phyloP scores from a whole-genome alignment of 1,140 invertebrate genomes.

The Venturia canescens region DNA sequence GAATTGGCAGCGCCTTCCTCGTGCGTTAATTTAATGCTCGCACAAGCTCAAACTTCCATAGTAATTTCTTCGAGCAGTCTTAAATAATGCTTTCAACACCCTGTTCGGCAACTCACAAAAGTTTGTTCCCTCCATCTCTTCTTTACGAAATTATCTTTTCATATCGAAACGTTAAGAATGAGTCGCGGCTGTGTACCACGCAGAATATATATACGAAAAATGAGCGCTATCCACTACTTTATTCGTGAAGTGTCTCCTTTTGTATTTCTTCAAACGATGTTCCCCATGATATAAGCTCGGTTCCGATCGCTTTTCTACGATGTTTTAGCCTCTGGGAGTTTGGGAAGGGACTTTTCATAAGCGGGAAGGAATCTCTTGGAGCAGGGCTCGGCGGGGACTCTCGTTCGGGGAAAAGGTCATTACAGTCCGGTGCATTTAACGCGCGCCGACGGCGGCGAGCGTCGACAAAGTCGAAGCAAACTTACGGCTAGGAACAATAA shows the following conservation, averaged over 20 bases:
- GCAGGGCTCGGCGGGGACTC: too few species aligned
- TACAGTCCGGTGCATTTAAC: too few species aligned
- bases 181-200: neutral
- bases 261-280: neutral
- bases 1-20: neutral
- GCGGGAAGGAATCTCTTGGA: too few species aligned
- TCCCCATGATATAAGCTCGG: slow-evolving; percentile 3
- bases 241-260: neutral
- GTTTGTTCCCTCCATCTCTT: neutral
- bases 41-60: neutral
- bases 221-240: too few species aligned
- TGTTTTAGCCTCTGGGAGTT: too few species aligned
- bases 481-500: too few species aligned
- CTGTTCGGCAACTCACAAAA: neutral
- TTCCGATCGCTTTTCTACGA: too few species aligned
- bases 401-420: too few species aligned
- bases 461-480: too few species aligned
- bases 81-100: neutral
- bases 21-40: slow-evolving; percentile 20
- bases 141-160: neutral
- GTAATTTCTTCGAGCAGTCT: neutral
- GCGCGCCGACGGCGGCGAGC: too few species aligned
- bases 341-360: too few species aligned
- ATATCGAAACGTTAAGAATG: neutral
- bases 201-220: too few species aligned